Percentiles rank a stretch among this genome's conserved stretches.
phyloP scores from a whole-genome alignment of 1,140 invertebrate genomes.

The Drosophila busckii region DNA sequence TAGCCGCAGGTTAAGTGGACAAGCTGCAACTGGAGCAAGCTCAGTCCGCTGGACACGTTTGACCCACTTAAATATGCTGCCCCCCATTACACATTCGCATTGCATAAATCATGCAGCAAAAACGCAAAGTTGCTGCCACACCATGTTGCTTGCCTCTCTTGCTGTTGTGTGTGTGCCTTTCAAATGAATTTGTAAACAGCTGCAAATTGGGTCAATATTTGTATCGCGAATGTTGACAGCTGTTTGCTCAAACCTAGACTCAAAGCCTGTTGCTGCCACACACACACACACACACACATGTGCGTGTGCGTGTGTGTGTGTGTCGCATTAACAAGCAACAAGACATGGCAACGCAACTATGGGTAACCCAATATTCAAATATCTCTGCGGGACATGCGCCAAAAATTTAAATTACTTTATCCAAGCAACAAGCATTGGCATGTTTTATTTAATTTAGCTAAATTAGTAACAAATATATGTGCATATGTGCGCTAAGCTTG shows the following conservation, averaged over 20 bases:
- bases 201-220: slow-evolving; percentile 74
- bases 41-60: slow-evolving; percentile 39
- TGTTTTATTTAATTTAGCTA: slow-evolving; percentile 8
- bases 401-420: slow-evolving; percentile 12
- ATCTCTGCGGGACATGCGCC: slow-evolving; percentile 55
- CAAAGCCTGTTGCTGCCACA: slow-evolving; percentile 7
- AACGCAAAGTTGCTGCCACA: slow-evolving; percentile 56
- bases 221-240: slow-evolving; percentile 32
- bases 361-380: slow-evolving; percentile 76
- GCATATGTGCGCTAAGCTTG: too few species aligned
- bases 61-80: slow-evolving; percentile 43
- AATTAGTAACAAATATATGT: too few species aligned
- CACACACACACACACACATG: not conserved
- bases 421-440: slow-evolving; percentile 17
- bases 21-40: slow-evolving; percentile 2
- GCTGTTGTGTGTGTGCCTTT: slow-evolving; percentile 15
- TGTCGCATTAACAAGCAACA: slow-evolving; percentile 51
- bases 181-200: slow-evolving; percentile 73
- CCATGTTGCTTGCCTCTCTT: slow-evolving; percentile 16
- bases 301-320: slow-evolving; percentile 14
- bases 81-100: slow-evolving; percentile 14
- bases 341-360: slow-evolving; percentile 47
- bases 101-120: slow-evolving; percentile 70
- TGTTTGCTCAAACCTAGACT: slow-evolving; percentile 20
- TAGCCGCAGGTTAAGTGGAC: not conserved